phyloP scores from a whole-genome alignment of 2,113 vertebrate genomes.

The Ranitomeya variabilis region DNA sequence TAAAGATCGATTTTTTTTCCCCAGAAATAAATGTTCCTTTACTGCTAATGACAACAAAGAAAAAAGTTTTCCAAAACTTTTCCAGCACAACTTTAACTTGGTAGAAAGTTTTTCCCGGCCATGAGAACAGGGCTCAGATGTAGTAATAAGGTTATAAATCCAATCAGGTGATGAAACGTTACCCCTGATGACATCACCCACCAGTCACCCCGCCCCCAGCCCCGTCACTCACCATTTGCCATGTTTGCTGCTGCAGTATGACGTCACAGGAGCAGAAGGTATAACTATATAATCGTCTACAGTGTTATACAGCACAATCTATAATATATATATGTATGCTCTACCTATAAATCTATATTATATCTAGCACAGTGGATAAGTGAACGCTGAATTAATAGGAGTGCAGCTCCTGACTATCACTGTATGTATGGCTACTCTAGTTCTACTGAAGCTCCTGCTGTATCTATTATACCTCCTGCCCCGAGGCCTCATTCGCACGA shows the following conservation, averaged over 20 bases:
- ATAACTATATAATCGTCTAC: background rate
- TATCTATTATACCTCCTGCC: constrained; percentile 52
- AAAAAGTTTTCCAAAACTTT: too few relatives aligned
- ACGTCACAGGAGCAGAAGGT: background rate
- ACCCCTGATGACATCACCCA: background rate
- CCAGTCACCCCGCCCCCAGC: background rate
- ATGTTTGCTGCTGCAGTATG: constrained; percentile 30
- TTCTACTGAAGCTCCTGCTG: constrained; percentile 54
- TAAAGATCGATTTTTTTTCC: too few relatives aligned
- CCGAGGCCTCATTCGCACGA: constrained; percentile 46
- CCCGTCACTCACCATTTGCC: constrained; percentile 50
- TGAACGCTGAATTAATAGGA: background rate
- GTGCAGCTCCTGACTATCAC: background rate
- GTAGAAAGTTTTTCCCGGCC: too few relatives aligned
- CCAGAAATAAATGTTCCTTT: too few relatives aligned
- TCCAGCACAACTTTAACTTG: too few relatives aligned
- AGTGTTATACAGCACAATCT: background rate
- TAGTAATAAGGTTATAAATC: background rate
- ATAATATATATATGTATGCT: background rate
- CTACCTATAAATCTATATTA: background rate
- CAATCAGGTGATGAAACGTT: too few relatives aligned
- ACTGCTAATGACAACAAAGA: too few relatives aligned
- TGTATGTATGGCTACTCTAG: constrained; percentile 50
- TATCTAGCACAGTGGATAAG: background rate
- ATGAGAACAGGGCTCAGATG: too few relatives aligned